phyloP scores from a whole-genome alignment of 2,888 invertebrate species.

The Chalcosyrphus nemorum region DNA sequence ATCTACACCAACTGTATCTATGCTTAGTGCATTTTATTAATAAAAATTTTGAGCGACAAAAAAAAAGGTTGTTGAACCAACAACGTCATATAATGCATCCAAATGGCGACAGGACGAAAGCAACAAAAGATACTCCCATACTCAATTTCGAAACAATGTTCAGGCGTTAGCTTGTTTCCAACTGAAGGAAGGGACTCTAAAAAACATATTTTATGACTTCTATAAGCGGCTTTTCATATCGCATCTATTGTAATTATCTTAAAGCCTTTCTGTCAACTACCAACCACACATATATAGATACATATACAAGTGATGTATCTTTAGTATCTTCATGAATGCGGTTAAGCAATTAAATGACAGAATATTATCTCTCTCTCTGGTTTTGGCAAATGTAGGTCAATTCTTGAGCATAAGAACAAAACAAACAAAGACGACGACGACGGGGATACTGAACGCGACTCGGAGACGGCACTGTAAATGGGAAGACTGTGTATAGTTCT shows the following conservation, averaged over 20 bases:
- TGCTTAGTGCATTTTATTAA: slow-evolving; percentile 52
- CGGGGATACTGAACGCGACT: slow-evolving; percentile 46
- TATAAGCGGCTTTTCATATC: slow-evolving; percentile 16
- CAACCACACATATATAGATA: background rate
- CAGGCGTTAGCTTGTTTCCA: background rate
- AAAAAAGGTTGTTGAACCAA: slow-evolving; percentile 45
- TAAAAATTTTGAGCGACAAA: slow-evolving; percentile 15
- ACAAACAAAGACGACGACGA: slow-evolving; percentile 46
- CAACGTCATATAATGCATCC: slow-evolving; percentile 2
- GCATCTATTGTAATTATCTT: slow-evolving; percentile 27
- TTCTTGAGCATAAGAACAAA: slow-evolving; percentile 35
- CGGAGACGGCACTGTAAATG: slow-evolving; percentile 47
- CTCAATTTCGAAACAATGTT: slow-evolving; percentile 27
- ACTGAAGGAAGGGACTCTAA: background rate
- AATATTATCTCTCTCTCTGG: slow-evolving; percentile 63
- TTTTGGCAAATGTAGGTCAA: slow-evolving; percentile 66
- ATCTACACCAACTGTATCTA: background rate
- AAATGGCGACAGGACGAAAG: background rate
- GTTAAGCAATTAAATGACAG: slow-evolving; percentile 64
- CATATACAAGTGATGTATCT: slow-evolving; percentile 2
- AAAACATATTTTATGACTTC: slow-evolving; percentile 45
- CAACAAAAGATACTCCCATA: slow-evolving; percentile 32
- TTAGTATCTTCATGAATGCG: slow-evolving; percentile 39
- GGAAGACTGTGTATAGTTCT: slow-evolving; percentile 28
- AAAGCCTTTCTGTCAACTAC: slow-evolving; percentile 29